Percentiles rank a stretch among this genome's conserved stretches.
phyloP scores from a whole-genome alignment of 2,113 vertebrate species.

The Pavo muticus region DNA sequence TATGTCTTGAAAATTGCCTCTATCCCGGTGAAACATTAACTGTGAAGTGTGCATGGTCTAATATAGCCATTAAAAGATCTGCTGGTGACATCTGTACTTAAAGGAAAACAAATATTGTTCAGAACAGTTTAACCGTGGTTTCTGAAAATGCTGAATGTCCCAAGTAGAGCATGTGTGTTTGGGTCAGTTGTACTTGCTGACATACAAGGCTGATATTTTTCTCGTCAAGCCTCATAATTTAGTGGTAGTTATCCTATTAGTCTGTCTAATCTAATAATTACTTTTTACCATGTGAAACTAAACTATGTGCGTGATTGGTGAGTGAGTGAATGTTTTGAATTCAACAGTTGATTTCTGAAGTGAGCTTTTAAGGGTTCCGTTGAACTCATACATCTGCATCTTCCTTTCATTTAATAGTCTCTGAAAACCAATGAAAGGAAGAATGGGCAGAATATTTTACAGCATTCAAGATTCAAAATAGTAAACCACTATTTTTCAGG shows the following conservation, averaged over 20 bases:
- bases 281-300: background rate
- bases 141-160: background rate
- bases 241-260: background rate
- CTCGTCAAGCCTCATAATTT: background rate
- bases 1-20: background rate
- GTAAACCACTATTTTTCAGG: background rate
- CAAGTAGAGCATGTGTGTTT: background rate
- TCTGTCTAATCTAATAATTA: background rate
- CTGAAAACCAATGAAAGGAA: background rate
- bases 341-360: background rate
- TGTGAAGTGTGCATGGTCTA: background rate
- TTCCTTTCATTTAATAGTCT: background rate
- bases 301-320: background rate
- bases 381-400: background rate
- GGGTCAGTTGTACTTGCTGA: background rate
- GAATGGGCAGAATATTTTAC: background rate
- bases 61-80: background rate
- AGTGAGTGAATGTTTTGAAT: background rate
- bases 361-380: background rate
- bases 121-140: background rate
- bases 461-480: background rate
- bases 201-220: background rate
- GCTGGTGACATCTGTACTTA: constrained; percentile 15
- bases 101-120: constrained; percentile 29
- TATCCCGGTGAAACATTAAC: constrained; percentile 38